A percentile compares a stretch with the other conserved stretches of the same genome.
Evolutionary conservation across 2,797 vertebrate genomes (phyloP).

Genomic region (Odontamblyopus rebecca): DNA sequence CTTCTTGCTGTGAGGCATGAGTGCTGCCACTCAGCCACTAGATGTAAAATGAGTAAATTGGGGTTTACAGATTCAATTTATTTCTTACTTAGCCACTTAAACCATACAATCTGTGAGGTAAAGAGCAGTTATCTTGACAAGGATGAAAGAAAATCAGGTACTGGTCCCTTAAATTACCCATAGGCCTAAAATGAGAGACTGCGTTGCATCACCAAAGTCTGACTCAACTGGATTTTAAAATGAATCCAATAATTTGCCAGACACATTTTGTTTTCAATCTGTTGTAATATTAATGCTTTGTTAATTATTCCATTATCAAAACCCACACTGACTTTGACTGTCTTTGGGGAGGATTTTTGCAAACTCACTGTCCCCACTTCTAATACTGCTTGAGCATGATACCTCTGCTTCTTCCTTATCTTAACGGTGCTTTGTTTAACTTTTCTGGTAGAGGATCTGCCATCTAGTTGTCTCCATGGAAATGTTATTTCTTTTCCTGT

Average conservation of each 20-base stretch:
- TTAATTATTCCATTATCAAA: conserved; percentile 11
- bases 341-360: conserved; percentile 5
- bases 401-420: background rate
- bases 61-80: no score
- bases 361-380: background rate
- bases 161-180: background rate
- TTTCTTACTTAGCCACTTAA: no score
- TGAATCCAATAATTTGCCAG: background rate
- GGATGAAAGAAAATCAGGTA: no score
- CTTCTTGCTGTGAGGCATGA: no score
- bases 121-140: no score
- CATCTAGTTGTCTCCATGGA: no score
- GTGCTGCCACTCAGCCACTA: no score
- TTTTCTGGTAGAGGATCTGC: no score
- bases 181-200: background rate
- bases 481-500: no score
- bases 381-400: background rate
- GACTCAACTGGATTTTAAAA: background rate
- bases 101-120: no score
- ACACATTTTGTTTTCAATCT: background rate
- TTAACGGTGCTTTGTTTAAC: no score
- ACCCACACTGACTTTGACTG: background rate
- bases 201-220: background rate
- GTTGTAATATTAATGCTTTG: conserved; percentile 14
- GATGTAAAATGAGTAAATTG: no score